A percentile compares a stretch with the other conserved stretches of the same genome.
These are phyloP conservation scores for Chloroclystis v-ata DNA, from an alignment of 2,888 invertebrate genomes.

Conservation along the genomic window DNA sequence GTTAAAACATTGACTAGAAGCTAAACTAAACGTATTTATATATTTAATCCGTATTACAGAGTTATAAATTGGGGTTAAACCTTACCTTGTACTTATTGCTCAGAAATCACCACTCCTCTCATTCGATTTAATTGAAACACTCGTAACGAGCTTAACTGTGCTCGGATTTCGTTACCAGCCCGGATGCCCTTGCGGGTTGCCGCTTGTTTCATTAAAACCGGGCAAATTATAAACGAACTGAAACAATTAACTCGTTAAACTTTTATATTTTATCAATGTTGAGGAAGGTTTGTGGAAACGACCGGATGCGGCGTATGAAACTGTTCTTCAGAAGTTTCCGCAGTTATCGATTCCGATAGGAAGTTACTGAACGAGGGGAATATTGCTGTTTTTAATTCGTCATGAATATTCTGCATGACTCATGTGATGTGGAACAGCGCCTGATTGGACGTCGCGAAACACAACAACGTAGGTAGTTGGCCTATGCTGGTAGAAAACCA, in stretches of 20 bases:
- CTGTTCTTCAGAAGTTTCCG: conserved; percentile 17
- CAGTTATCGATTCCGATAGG: conserved; percentile 12
- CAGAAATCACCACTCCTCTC: conserved; percentile 37
- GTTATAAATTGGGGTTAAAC: conserved; percentile 28
- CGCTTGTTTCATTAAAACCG: conserved; percentile 43
- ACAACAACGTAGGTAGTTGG: too few relatives aligned
- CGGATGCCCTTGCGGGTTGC: conserved; percentile 32
- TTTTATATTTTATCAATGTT: conserved; percentile 35
- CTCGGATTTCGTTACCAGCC: conserved; percentile 39
- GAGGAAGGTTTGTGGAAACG: conserved; percentile 12
- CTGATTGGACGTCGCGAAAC: too few relatives aligned
- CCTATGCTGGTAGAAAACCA: too few relatives aligned
- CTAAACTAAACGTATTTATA: too few relatives aligned
- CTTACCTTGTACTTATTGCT: conserved; percentile 22
- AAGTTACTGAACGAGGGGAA: conserved; percentile 1
- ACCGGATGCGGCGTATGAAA: conserved; percentile 3
- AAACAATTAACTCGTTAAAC: conserved; percentile 41
- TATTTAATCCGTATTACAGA: conserved; percentile 4
- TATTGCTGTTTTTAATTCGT: not conserved
- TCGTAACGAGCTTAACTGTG: conserved; percentile 41
- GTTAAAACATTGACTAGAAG: too few relatives aligned
- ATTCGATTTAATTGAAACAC: conserved; percentile 50
- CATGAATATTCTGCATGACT: too few relatives aligned
- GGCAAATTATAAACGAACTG: conserved; percentile 40
- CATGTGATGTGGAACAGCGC: too few relatives aligned